Conservation (phyloP, 35 echinoderm and acorn worm genomes). For the Apostichopus japonicus region DNA sequence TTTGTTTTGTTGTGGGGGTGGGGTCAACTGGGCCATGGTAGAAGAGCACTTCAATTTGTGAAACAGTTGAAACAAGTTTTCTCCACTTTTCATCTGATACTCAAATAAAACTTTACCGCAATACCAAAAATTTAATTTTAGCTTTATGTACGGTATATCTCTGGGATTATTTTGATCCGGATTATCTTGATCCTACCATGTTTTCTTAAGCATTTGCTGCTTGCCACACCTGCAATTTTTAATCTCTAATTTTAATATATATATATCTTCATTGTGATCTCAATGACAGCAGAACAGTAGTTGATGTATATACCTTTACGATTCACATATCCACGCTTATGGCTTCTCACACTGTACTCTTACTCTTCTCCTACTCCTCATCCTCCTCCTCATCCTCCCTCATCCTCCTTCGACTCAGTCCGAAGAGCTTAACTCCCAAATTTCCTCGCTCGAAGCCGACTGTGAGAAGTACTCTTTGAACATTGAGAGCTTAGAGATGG, state of each 20-base stretch:
- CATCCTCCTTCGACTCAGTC: neutral
- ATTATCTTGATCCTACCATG: no score
- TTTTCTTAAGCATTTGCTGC: no score
- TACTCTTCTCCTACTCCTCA: neutral
- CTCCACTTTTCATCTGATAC: no score
- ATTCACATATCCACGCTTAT: neutral
- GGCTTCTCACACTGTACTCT: neutral
- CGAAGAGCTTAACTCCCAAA: slow-evolving; percentile 41
- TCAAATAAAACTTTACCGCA: no score
- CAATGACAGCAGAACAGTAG: no score
- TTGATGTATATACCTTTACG: neutral
- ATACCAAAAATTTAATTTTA: no score
- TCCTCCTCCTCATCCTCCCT: neutral
- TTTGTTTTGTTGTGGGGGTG: neutral
- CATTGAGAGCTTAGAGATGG: slow-evolving; percentile 59
- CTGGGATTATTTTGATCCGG: no score
- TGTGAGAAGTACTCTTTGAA: slow-evolving; percentile 34
- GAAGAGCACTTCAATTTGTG: neutral
- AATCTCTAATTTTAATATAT: no score
- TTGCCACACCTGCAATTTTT: no score
- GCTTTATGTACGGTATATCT: no score
- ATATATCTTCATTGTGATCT: no score
- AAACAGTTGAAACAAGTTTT: no score
- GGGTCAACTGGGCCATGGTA: neutral
- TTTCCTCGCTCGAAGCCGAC: slow-evolving; percentile 55